Percentiles rank a stretch among this genome's conserved stretches.
These are phyloP conservation scores for Triplophysa tibetana DNA, from an alignment of 2,113 vertebrate genomes.

Conservation along the genomic window DNA sequence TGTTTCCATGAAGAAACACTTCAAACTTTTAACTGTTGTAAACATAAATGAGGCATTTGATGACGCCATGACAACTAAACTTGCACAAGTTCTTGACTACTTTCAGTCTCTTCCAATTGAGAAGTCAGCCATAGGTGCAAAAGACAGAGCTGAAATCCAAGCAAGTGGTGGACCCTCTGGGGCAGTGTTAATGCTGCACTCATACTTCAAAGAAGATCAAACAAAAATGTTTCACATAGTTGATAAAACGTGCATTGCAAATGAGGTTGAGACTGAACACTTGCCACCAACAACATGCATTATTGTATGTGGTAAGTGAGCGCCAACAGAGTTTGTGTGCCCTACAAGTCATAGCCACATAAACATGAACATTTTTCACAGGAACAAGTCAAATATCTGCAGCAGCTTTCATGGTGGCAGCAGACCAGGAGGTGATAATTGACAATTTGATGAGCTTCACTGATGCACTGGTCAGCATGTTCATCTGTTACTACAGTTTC, in stretches of 20 bases:
- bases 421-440: neutral
- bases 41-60: slow-evolving; percentile 7
- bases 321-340: neutral
- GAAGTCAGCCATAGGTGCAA: neutral
- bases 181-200: neutral
- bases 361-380: neutral
- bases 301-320: slow-evolving; percentile 3
- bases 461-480: neutral
- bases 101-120: slow-evolving; percentile 13
- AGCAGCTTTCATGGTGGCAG: neutral
- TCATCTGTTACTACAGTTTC: slow-evolving; percentile 4
- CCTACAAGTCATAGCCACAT: neutral
- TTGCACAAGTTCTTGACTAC: neutral
- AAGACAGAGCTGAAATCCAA: neutral
- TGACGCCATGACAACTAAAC: neutral
- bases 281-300: neutral
- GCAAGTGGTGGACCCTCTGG: slow-evolving; percentile 22
- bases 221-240: neutral
- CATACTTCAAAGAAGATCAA: neutral
- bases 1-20: slow-evolving; percentile 33
- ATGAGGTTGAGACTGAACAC: neutral
- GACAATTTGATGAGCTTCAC: neutral
- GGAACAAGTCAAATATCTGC: neutral
- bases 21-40: slow-evolving; percentile 39
- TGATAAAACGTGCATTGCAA: neutral